Base-by-base conservation (phyloP, 2,888 invertebrate species). In the Patella caerulea region DNA sequence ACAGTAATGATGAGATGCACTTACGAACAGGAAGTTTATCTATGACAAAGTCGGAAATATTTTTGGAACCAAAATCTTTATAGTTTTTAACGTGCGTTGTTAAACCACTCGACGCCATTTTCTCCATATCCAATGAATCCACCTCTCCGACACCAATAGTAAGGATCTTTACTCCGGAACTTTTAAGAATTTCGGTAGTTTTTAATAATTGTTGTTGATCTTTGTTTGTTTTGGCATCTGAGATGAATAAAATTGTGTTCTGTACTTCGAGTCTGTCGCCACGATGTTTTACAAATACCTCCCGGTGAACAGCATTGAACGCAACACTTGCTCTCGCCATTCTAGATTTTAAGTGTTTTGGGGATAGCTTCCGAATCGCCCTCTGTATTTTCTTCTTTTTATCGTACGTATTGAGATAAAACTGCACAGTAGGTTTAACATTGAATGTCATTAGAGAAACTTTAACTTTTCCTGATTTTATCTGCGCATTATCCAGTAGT, bases 171-270 rank as follows among this genome's bases (percentile, higher is more conserved):
- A 83, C 79, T 17, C 86, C 83, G 11, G 81, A 79, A 45, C 82
- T 78, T 75, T 86, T 86, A 53, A 88, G 77, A 0, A 85, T 81
- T 0, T 86, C 83, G 34, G 82, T 81, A 1, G 81, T 4, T 54
- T 86, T 86, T 45, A 45, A 45, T 45, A 45, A 45, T 14, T 78
- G 73, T 11, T 69, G 45, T 0, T 81, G 77, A 34, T 83, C 81
- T 0, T 80, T 71, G 59, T 85, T 82, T 5, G 86, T 84, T 72
- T 84, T 84, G 0, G 84, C 74, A 74, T 88, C 87, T 0, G 88
- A 88, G 9, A 88, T 83, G 17, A 88, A 73, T 14, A 88, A 75
- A 29, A 87, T 78, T 7, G 83, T 83, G 72, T 88, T 86, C 0
- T 86, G 86, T 45, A 82, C 86, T n/a, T 83, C 83, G 0, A 78